These are phyloP conservation scores for Nerophis ophidion DNA, from an alignment of 2,113 vertebrate species.

Conservation along the genomic window DNA sequence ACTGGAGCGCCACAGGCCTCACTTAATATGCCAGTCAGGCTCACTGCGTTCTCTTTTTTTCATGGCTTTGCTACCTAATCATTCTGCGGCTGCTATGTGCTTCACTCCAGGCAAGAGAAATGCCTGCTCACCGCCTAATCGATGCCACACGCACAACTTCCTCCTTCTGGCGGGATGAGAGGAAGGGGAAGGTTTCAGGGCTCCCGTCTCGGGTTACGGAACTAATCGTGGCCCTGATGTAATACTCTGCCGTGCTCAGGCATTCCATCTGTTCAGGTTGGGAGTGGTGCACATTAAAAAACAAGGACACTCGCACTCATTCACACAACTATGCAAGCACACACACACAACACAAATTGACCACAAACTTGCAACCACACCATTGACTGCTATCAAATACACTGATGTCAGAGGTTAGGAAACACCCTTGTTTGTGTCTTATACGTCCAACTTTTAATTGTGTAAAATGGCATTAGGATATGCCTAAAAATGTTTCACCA, in stretches of 20 bases:
- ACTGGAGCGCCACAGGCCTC: constrained; percentile 48
- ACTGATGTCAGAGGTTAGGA: neutral
- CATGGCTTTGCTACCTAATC: constrained; percentile 50
- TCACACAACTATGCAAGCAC: constrained; percentile 26
- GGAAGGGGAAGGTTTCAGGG: constrained; percentile 18
- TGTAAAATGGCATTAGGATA: neutral
- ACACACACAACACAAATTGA: constrained; percentile 8
- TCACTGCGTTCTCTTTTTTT: constrained; percentile 24
- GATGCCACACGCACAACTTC: constrained; percentile 49
- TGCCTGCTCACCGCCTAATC: constrained; percentile 58
- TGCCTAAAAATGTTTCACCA: neutral
- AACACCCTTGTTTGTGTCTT: too few relatives aligned
- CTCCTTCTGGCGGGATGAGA: constrained; percentile 32
- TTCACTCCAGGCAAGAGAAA: constrained; percentile 57
- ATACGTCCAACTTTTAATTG: neutral
- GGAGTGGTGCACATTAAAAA: constrained; percentile 9
- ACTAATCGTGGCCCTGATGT: constrained; percentile 62
- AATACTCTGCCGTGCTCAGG: constrained; percentile 47
- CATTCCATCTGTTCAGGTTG: constrained; percentile 60
- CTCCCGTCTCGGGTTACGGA: constrained; percentile 61
- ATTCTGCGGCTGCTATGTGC: constrained; percentile 44
- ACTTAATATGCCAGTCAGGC: constrained; percentile 59
- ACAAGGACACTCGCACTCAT: neutral
- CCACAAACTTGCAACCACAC: neutral
- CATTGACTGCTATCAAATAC: too few relatives aligned